Evolutionary conservation across 2,113 vertebrate genomes (phyloP).

Genomic region (Willisornis vidua): DNA sequence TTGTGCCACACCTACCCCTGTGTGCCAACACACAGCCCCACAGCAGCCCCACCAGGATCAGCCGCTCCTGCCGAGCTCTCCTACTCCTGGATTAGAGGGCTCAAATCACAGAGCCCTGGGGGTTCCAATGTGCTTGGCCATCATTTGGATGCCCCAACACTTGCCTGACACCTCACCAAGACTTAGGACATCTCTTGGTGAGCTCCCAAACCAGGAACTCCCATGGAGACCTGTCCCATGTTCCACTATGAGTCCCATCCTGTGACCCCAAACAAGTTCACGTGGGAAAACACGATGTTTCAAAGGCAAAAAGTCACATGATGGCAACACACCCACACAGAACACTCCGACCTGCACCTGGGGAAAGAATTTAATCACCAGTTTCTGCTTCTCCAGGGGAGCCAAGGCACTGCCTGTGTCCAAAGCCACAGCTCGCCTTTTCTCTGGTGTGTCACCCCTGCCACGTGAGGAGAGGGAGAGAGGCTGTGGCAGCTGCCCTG

Average conservation of each 20-base stretch:
- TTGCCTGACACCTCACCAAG: background rate
- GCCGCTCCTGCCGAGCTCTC: background rate
- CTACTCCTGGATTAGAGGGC: accelerated
- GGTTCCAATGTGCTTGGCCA: background rate
- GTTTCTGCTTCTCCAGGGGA: background rate
- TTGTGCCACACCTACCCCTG: background rate
- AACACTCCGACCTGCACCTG: background rate
- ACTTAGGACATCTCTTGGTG: background rate
- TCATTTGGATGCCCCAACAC: accelerated
- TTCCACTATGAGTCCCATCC: background rate
- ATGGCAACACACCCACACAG: background rate
- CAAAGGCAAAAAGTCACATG: background rate
- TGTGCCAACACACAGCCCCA: background rate
- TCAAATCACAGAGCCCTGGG: background rate
- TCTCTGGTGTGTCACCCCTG: background rate
- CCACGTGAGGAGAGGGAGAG: accelerated
- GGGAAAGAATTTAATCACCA: background rate
- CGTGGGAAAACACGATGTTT: background rate
- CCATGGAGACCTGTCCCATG: accelerated
- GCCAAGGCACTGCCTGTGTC: background rate
- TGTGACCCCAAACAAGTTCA: background rate
- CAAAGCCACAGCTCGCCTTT: background rate
- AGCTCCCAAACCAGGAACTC: background rate
- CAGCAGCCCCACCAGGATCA: accelerated
- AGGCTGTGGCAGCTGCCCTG: background rate